Base-by-base conservation (phyloP, 2,113 vertebrate species). In the Capreolus pygargus region DNA sequence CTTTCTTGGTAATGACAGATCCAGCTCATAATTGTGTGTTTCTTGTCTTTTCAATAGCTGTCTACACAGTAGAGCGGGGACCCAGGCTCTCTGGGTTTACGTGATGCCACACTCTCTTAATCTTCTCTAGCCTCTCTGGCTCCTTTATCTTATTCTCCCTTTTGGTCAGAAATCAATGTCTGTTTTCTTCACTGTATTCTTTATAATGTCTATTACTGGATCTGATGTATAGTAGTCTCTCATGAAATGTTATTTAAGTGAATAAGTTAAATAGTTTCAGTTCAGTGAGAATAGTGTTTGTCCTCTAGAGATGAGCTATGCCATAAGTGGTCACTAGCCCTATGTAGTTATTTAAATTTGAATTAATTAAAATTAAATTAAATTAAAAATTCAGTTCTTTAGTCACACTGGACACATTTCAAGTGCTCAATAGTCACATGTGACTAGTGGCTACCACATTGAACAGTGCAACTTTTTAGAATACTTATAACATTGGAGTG, bases 351-450 rank as follows among this genome's bases (percentile, higher is more conserved):
- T 82, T 93, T 88, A 54, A 70, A 67, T 92, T 60, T 86, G 90
- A 94, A 89, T 95, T 89, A 92, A 86, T 70, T 94, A 61, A 83
- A 82, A 76, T 87, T 25, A 83, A 70, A 70, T 55, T 90, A 55
- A 89, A 60, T 83, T 50, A 55, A 70, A 94, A 54, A 64, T 17
- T 67, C 50, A 58, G 3, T 93, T 92, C 79, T 85, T 86, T 52
- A n/a, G 30, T 52, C 55, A 67, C 8, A 83, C 21, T 50, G 86
- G 23, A 19, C 61, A 89, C 9, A 89, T 86, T 84, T 94, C 39
- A 87, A 81, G 54, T 27, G 58, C 25, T 82, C 3, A 52, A 0
- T 61, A 33, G 89, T 85, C 14, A 86, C 25, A 15, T 61, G 39
- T 84, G 64, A 86, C n/a, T 79, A 43, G 33, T 64, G 45, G 45